phyloP scores from a whole-genome alignment of 2,113 vertebrate species.

The Aegotheles bennettii region DNA sequence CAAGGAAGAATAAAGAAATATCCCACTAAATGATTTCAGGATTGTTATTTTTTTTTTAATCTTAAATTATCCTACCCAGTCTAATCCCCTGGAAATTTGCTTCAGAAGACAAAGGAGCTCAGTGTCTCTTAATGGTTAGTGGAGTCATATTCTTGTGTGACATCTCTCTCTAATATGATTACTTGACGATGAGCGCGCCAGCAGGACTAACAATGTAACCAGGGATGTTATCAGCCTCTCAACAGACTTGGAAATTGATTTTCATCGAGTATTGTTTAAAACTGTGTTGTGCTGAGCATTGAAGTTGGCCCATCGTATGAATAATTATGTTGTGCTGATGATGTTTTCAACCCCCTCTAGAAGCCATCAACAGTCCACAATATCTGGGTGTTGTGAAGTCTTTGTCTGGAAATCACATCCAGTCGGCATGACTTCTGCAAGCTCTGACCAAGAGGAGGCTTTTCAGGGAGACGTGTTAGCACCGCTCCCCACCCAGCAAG shows the following conservation, averaged over 20 bases:
- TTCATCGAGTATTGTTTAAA: slow-evolving; percentile 45
- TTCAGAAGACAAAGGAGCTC: not conserved
- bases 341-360: slow-evolving; percentile 22
- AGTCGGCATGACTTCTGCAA: not conserved
- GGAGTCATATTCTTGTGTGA: not conserved
- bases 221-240: slow-evolving; percentile 9
- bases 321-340: not conserved
- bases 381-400: not conserved
- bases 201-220: not conserved
- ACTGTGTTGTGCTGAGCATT: not conserved
- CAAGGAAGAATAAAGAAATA: slow-evolving; percentile 15
- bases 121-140: not conserved
- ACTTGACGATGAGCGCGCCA: not conserved
- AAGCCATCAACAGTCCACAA: slow-evolving; percentile 23
- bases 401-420: not conserved
- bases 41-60: not conserved
- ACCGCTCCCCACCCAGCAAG: not conserved
- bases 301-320: not conserved
- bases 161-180: slow-evolving; percentile 34
- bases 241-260: slow-evolving; percentile 2
- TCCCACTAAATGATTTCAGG: not conserved
- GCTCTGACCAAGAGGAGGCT: not conserved
- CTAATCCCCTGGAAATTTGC: not conserved
- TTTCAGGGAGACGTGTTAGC: not conserved
- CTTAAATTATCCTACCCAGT: not conserved